phyloP scores from a whole-genome alignment of 1,140 invertebrate genomes.

The Euwallacea similis region DNA sequence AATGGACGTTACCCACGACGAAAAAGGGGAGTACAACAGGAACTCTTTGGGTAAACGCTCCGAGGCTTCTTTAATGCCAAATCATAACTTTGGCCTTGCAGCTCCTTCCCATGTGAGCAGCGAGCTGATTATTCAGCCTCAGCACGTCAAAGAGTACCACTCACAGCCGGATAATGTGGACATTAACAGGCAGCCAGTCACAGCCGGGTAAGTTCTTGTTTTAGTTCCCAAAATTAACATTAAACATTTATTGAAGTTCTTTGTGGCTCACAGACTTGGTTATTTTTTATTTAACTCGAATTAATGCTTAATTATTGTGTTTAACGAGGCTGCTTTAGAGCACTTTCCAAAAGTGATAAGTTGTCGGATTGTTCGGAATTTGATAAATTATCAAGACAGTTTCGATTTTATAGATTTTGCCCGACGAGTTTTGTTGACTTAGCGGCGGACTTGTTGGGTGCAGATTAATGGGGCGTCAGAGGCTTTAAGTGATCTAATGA shows the following conservation, averaged over 20 bases:
- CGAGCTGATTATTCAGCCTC: conserved; percentile 57
- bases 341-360: not conserved
- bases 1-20: conserved; percentile 74
- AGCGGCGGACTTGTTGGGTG: too few relatives aligned
- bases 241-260: not conserved
- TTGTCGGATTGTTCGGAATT: not conserved
- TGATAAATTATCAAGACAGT: conserved; percentile 34
- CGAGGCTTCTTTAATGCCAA: not conserved
- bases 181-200: conserved; percentile 79
- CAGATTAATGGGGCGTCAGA: too few relatives aligned
- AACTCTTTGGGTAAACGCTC: conserved; percentile 53
- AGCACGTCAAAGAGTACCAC: conserved; percentile 56
- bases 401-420: not conserved
- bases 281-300: conserved; percentile 1
- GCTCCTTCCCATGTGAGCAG: conserved; percentile 56
- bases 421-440: too few relatives aligned
- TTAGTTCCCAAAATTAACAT: conserved; percentile 6
- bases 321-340: conserved; percentile 12
- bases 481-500: too few relatives aligned
- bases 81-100: conserved; percentile 41
- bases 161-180: conserved; percentile 76
- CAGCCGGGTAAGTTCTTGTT: conserved; percentile 78
- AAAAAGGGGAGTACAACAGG: conserved; percentile 55
- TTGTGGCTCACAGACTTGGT: conserved; percentile 21
- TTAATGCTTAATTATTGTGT: conserved; percentile 10